Evolutionary conservation across 2,113 vertebrate species (phyloP), one percentile per base, ranked within the genome.

Genomic region (Erythrocercus mccallii): DNA sequence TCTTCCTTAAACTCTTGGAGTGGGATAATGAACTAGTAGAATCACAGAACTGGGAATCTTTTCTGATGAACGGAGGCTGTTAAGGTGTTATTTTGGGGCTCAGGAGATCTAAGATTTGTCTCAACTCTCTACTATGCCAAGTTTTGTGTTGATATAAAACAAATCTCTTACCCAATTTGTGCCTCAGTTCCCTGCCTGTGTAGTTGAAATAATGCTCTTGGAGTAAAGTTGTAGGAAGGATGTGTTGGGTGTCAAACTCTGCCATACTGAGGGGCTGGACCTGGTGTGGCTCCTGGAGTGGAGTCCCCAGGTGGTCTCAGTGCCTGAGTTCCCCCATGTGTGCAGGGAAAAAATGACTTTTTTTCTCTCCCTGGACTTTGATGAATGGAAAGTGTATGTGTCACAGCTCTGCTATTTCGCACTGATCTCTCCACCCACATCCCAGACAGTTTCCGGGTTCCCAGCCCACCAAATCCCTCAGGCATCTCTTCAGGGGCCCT

Each of bases 401-500:
- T 96, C 95, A 97, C 95, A 66, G 95, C 96, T 97, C 97, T 97
- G 96, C 97, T 97, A 90, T 97, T 98, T 96, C 18, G 24, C 27
- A 45, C 94, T 81, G 96, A 97, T 98, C 97, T 97, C 96, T 94
- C 95, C 65, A 88, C n/a, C 87, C 96, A 96, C 97, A 97, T 98
- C 97, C 97, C 97, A 97, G 98, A 98, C 97, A 81, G 96, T 97
- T 97, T 97, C 97, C 97, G 95, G 96, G 97, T 97, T 97, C 98
- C 96, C 97, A 97, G 73, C 97, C 91, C 33, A 95, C 96, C 97
- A 98, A 86, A 97, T 92, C 94, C 97, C 94, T 93, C 93, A 95
- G 98, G 97, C 97, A 97, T 97, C 97, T 97, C 96, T 92, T 20
- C 61, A 85, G 96, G 98, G 97, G 96, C 91, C 97, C 95, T 98